Percentiles rank a stretch among this genome's conserved stretches.
Conservation (phyloP, 2,113 vertebrate species). For the Sebastes schlegelii region DNA sequence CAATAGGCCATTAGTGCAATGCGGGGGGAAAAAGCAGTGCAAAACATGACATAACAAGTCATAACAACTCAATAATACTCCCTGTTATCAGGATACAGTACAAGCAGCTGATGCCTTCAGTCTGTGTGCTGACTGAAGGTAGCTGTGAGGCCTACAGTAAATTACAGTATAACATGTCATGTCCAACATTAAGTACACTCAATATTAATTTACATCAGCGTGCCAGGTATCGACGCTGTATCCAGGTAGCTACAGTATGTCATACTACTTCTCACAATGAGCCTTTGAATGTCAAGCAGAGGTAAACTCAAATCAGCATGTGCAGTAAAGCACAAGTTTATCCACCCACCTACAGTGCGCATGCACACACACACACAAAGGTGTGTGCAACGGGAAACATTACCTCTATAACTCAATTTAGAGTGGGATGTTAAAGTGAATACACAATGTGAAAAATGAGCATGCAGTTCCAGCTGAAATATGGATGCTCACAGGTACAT, state of each 20-base stretch:
- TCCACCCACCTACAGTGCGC: slow-evolving; percentile 29
- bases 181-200: slow-evolving; percentile 48
- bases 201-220: slow-evolving; percentile 58
- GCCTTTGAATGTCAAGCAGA: slow-evolving; percentile 49
- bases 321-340: slow-evolving; percentile 34
- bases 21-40: slow-evolving; percentile 21
- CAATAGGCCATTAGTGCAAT: slow-evolving; percentile 71
- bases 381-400: slow-evolving; percentile 55
- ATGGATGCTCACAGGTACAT: slow-evolving; percentile 74
- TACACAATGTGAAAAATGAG: slow-evolving; percentile 79
- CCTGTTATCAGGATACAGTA: slow-evolving; percentile 62
- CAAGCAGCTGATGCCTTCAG: slow-evolving; percentile 51
- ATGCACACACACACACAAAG: slow-evolving; percentile 22
- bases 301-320: slow-evolving; percentile 53
- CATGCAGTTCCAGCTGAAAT: slow-evolving; percentile 76
- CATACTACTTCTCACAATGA: slow-evolving; percentile 30
- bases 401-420: slow-evolving; percentile 74
- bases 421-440: slow-evolving; percentile 74
- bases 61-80: slow-evolving; percentile 64
- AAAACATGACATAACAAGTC: slow-evolving; percentile 68
- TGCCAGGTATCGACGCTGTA: slow-evolving; percentile 46
- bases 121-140: slow-evolving; percentile 15
- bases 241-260: slow-evolving; percentile 42
- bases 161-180: slow-evolving; percentile 43
- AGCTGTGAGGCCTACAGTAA: slow-evolving; percentile 32